Evolutionary conservation across 2,797 vertebrate species (phyloP).

Genomic region (Thripadectes ignobilis): DNA sequence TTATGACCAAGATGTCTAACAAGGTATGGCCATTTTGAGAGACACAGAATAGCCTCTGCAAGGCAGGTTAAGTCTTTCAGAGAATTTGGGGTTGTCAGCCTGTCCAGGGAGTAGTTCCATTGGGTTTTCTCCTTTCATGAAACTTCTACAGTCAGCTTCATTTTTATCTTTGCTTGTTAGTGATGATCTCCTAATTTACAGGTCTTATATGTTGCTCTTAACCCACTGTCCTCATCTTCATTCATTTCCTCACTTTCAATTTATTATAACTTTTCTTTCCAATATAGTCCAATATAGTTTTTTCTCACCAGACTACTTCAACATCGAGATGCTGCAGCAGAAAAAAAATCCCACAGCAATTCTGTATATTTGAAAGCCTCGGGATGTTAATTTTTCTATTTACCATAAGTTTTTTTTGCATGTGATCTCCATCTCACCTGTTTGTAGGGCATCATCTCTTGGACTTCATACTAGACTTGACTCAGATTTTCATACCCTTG

Average conservation of each 20-base stretch:
- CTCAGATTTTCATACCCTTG: slow-evolving; percentile 26
- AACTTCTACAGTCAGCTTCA: not conserved
- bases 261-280: slow-evolving; percentile 11
- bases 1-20: not conserved
- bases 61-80: not conserved
- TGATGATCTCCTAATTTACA: not conserved
- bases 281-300: not conserved
- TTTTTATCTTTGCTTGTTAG: slow-evolving; percentile 14
- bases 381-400: not conserved
- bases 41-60: not conserved
- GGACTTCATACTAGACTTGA: slow-evolving; percentile 19
- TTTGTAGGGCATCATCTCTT: slow-evolving; percentile 16
- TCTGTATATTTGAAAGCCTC: not conserved
- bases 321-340: not conserved
- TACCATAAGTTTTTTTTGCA: not conserved
- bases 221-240: not conserved
- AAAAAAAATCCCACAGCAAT: not conserved
- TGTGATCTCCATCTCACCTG: slow-evolving; percentile 5
- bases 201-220: not conserved
- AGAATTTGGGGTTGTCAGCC: not conserved
- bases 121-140: not conserved
- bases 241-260: not conserved
- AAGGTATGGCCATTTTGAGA: not conserved
- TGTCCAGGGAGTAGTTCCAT: not conserved
- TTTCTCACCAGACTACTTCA: not conserved